A percentile compares a stretch with the other conserved stretches of the same genome.
These are phyloP conservation scores for Thaleichthys pacificus DNA, from an alignment of 2,797 vertebrate species.

Conservation along the genomic window DNA sequence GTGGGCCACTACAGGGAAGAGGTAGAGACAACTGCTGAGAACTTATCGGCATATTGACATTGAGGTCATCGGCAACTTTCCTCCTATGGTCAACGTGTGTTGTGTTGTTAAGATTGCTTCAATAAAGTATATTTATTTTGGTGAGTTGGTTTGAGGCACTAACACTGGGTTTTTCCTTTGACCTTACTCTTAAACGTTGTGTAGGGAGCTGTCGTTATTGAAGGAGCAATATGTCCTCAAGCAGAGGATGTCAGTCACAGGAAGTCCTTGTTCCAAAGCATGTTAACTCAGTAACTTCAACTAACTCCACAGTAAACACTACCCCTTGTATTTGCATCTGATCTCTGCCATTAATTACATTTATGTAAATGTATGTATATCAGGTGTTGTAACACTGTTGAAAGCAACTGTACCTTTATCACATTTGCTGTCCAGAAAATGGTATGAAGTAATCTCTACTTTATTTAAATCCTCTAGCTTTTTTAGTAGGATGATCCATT, in stretches of 20 bases:
- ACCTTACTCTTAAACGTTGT: background rate
- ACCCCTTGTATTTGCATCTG: too few relatives aligned
- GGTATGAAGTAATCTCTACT: background rate
- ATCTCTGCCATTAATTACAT: too few relatives aligned
- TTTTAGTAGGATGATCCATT: constrained; percentile 8
- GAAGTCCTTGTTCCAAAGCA: too few relatives aligned
- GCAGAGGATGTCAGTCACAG: too few relatives aligned
- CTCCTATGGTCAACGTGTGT: background rate
- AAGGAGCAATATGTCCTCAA: too few relatives aligned
- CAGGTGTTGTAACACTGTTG: background rate
- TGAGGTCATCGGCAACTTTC: background rate
- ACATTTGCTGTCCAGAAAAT: background rate
- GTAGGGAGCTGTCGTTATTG: background rate
- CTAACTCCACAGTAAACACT: too few relatives aligned
- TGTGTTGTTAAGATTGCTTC: constrained; percentile 12
- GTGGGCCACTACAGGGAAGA: constrained; percentile 75
- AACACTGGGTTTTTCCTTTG: background rate
- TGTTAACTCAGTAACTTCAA: too few relatives aligned
- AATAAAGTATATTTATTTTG: constrained; percentile 16
- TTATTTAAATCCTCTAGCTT: constrained; percentile 17
- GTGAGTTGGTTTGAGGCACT: constrained; percentile 9
- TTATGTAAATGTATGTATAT: too few relatives aligned
- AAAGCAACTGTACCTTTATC: background rate
- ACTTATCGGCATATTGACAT: background rate
- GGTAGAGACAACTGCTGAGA: constrained; percentile 31